phyloP scores from a whole-genome alignment of 2,888 invertebrate species.

The Podabrus alpinus region DNA sequence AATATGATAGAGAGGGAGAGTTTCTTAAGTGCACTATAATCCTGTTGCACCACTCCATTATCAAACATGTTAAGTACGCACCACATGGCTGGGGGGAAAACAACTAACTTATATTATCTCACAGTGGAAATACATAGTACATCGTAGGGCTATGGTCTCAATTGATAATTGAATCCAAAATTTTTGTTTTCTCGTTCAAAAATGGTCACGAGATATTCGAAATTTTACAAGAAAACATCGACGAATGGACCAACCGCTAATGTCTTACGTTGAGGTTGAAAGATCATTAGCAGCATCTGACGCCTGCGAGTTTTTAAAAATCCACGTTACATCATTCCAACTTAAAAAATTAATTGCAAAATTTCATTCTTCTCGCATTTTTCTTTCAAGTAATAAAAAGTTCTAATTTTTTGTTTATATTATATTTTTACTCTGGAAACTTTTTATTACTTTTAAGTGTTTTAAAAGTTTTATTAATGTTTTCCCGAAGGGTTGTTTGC shows the following conservation, averaged over 20 bases:
- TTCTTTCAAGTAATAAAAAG: not conserved
- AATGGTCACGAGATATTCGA: too few relatives aligned
- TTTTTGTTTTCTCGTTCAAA: too few relatives aligned
- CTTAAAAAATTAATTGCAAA: not conserved
- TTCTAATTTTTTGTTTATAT: not conserved
- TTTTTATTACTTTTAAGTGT: not conserved
- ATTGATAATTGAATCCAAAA: too few relatives aligned
- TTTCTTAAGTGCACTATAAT: not conserved
- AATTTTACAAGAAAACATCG: not conserved
- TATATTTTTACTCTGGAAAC: not conserved
- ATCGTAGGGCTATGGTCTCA: not conserved
- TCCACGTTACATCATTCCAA: not conserved
- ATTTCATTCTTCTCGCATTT: not conserved
- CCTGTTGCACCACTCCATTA: not conserved
- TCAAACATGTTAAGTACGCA: not conserved
- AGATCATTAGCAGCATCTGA: slow-evolving; percentile 13
- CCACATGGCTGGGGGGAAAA: not conserved
- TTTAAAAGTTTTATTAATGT: not conserved
- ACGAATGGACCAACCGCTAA: slow-evolving; percentile 5
- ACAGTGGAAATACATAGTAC: not conserved
- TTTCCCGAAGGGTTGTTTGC: not conserved
- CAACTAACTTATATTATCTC: not conserved
- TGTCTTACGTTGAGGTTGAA: slow-evolving; percentile 6
- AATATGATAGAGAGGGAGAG: not conserved
- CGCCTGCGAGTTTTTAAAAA: slow-evolving; percentile 1